These are phyloP conservation scores for Clistopyga incitator DNA, from an alignment of 2,888 invertebrate genomes.

Conservation along the genomic window DNA sequence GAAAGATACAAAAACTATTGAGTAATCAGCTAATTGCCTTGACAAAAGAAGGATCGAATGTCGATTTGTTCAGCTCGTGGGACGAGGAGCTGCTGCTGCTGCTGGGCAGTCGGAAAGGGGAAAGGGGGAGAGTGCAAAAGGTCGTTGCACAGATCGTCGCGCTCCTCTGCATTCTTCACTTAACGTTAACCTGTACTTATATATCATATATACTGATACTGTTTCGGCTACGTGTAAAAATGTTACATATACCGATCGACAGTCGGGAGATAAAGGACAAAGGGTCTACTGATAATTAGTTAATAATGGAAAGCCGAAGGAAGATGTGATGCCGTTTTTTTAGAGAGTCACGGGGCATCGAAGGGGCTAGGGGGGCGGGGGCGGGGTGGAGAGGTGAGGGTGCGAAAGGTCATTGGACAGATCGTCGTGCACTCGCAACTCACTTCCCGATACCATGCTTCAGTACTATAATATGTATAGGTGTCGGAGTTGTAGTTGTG, in stretches of 20 bases:
- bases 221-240: no score
- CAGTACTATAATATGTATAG: not conserved
- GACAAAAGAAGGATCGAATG: not conserved
- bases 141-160: not conserved
- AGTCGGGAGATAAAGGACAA: no score
- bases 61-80: not conserved
- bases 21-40: not conserved
- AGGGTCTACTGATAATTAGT: not conserved
- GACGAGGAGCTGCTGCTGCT: no score
- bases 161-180: no score
- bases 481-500: not conserved
- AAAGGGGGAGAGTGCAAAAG: not conserved
- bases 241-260: no score
- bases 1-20: not conserved
- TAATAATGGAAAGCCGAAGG: not conserved
- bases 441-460: conserved; percentile 12
- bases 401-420: conserved; percentile 67
- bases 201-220: no score
- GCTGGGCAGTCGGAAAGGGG: not conserved
- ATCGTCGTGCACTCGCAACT: conserved; percentile 55
- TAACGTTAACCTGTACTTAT: no score
- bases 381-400: no score
- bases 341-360: conserved; percentile 22
- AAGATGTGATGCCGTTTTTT: not conserved
- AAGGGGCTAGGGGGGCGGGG: no score